Conservation (phyloP, 2,113 vertebrate species). For the Patagioenas fasciata region DNA sequence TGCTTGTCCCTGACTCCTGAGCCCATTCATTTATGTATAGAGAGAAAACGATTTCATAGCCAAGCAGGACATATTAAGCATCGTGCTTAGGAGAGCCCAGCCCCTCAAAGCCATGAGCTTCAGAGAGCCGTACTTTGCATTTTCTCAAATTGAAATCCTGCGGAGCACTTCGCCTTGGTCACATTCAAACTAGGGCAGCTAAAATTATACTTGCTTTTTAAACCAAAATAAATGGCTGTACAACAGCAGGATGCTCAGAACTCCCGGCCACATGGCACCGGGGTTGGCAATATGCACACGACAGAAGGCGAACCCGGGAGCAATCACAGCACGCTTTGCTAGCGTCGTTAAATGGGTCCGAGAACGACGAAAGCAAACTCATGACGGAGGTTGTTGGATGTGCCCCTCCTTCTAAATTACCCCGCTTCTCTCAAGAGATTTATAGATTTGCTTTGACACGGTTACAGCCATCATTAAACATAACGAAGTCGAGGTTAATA, state of each 20-base stretch:
- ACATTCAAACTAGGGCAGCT: slow-evolving; percentile 44
- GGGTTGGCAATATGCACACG: background rate
- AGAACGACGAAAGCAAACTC: background rate
- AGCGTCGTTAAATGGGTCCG: background rate
- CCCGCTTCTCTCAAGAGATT: background rate
- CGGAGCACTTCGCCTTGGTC: background rate
- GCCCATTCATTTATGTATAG: background rate
- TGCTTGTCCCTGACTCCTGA: background rate
- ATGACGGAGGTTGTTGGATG: background rate
- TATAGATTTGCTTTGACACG: background rate
- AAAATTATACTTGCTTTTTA: slow-evolving; percentile 18
- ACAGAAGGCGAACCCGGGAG: background rate
- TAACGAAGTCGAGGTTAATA: background rate
- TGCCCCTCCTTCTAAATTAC: background rate
- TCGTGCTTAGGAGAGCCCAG: background rate
- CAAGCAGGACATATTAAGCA: background rate
- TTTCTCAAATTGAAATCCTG: background rate
- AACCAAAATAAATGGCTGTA: background rate
- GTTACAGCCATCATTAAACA: background rate
- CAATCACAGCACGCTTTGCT: background rate
- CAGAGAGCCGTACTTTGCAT: background rate
- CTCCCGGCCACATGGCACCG: background rate
- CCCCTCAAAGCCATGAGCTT: background rate
- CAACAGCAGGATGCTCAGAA: background rate
- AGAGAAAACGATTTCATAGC: background rate